Conservation (phyloP, 53 echinoderm and acorn worm genomes). For the Zoroaster sp. region DNA sequence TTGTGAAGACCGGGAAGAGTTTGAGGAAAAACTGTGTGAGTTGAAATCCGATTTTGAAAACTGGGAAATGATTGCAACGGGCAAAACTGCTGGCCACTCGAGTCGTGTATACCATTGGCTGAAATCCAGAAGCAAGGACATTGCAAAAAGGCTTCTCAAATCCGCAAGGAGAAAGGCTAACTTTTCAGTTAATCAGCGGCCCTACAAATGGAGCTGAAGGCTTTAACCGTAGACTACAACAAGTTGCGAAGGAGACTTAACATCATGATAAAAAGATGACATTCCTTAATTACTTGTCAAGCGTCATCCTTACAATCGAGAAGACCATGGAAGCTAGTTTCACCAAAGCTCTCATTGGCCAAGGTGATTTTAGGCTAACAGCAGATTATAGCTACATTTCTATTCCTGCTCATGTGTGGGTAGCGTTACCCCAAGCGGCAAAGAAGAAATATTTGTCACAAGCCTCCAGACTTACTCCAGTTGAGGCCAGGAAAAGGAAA, state of each 20-base stretch:
- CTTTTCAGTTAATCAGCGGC: not conserved
- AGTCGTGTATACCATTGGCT: not conserved
- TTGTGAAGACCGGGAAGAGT: not conserved
- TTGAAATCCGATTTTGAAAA: conserved; percentile 11
- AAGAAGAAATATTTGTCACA: not conserved
- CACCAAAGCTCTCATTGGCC: conserved; percentile 24
- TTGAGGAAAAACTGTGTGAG: not conserved
- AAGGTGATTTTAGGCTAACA: conserved; percentile 4
- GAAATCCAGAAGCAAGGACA: not conserved
- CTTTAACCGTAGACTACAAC: conserved; percentile 7
- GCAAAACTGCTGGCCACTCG: not conserved
- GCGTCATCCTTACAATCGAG: not conserved
- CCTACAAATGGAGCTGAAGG: conserved; percentile 1
- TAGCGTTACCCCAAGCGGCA: not conserved
- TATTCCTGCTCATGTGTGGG: not conserved
- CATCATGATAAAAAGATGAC: conserved; percentile 7
- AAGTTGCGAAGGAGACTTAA: not conserved
- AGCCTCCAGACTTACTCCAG: not conserved
- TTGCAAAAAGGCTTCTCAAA: not conserved
- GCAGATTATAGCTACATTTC: not conserved
- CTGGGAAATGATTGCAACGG: not conserved
- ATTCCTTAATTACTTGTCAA: conserved; percentile 19
- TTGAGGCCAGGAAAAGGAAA: conserved; percentile 34
- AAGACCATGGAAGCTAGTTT: conserved; percentile 35
- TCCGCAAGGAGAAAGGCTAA: not conserved